A percentile compares a stretch with the other conserved stretches of the same genome.
These are phyloP conservation scores for Pelvicachromis taeniatus DNA, from an alignment of 2,113 vertebrate genomes.

Conservation along the genomic window DNA sequence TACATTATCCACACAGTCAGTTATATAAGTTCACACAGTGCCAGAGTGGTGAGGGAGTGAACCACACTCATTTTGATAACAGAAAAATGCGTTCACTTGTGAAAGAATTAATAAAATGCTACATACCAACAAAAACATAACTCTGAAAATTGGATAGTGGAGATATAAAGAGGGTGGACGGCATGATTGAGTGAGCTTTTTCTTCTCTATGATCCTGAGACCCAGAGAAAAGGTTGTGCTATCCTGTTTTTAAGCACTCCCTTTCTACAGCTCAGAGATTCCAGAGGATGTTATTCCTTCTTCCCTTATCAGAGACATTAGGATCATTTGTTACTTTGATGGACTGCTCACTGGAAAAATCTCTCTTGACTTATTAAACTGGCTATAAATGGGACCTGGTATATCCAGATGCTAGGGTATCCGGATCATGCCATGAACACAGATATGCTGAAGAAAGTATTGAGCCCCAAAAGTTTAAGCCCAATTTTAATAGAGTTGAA, in stretches of 20 bases:
- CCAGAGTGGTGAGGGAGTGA: not conserved
- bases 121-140: not conserved
- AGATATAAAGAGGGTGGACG: not conserved
- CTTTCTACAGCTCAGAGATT: not conserved
- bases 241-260: not conserved
- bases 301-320: not conserved
- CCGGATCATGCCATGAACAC: not conserved
- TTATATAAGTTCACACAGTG: not conserved
- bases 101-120: not conserved
- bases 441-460: not conserved
- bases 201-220: not conserved
- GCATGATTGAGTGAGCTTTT: not conserved
- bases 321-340: not conserved
- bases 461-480: not conserved
- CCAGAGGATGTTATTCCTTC: not conserved
- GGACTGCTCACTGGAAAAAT: not conserved
- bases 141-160: not conserved
- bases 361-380: not conserved
- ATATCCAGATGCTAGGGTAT: not conserved
- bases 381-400: not conserved
- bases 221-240: not conserved
- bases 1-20: not conserved
- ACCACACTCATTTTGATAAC: not conserved
- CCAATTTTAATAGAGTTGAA: not conserved
- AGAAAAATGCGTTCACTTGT: not conserved